These are phyloP conservation scores for Syngnathus floridae DNA, from an alignment of 2,113 vertebrate species.

Conservation along the genomic window DNA sequence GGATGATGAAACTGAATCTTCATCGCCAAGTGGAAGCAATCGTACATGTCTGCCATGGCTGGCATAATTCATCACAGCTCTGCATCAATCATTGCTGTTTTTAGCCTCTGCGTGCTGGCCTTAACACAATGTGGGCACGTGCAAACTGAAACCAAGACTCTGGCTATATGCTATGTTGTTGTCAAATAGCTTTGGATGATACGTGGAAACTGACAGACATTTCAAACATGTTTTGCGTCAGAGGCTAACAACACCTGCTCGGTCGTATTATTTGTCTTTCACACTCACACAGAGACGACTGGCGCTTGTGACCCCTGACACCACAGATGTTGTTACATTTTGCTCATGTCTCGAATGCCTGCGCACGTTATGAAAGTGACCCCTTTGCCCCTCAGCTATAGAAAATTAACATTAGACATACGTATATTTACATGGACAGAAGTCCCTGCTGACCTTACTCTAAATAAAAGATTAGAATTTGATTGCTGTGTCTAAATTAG, in stretches of 20 bases:
- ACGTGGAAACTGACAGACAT: background rate
- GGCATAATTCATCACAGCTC: conserved; percentile 59
- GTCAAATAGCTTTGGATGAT: background rate
- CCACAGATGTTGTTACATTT: background rate
- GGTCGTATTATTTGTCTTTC: background rate
- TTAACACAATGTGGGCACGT: conserved; percentile 48
- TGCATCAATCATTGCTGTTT: conserved; percentile 59
- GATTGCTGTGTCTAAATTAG: background rate
- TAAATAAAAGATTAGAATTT: too few relatives aligned
- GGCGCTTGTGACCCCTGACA: background rate
- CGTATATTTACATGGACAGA: background rate
- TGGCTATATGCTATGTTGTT: background rate
- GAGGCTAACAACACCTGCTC: conserved; percentile 1
- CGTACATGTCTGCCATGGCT: conserved; percentile 62
- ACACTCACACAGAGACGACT: background rate
- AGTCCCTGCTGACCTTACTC: too few relatives aligned
- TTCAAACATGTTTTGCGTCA: background rate
- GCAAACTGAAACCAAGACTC: conserved; percentile 44
- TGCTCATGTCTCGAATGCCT: background rate
- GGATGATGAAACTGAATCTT: conserved; percentile 54
- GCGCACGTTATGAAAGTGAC: background rate
- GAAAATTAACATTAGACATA: background rate
- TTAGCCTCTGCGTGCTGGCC: conserved; percentile 47
- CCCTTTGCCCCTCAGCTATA: background rate
- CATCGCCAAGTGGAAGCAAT: conserved; percentile 42